These are phyloP conservation scores for Phoenicopterus ruber DNA, from an alignment of 2,113 vertebrate genomes.

Conservation along the genomic window DNA sequence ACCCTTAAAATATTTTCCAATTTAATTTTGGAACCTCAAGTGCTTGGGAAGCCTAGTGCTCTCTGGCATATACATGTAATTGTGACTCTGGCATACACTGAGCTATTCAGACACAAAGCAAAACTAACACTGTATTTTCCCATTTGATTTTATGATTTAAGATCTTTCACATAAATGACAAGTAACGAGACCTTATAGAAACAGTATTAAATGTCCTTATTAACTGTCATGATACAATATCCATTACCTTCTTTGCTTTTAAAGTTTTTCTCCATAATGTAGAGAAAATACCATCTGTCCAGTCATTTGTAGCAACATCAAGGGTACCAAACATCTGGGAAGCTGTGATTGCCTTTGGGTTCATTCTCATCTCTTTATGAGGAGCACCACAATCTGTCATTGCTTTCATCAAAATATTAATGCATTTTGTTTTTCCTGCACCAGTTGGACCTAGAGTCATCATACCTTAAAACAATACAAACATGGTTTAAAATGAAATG, in stretches of 20 bases:
- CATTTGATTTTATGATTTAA: neutral
- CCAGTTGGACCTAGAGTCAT: slow-evolving; percentile 84
- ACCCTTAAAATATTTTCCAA: neutral
- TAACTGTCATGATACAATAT: neutral
- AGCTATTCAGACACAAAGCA: neutral
- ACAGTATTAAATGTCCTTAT: neutral
- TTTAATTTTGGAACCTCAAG: neutral
- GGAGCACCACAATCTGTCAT: slow-evolving; percentile 81
- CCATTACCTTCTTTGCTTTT: slow-evolving; percentile 81
- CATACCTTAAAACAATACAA: slow-evolving; percentile 72
- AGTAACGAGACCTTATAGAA: neutral
- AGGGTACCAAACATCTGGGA: slow-evolving; percentile 87
- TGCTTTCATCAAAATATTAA: slow-evolving; percentile 83
- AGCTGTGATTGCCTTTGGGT: slow-evolving; percentile 86
- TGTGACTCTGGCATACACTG: neutral
- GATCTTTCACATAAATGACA: neutral
- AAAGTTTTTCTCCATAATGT: slow-evolving; percentile 87
- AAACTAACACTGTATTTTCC: neutral
- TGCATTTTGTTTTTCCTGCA: slow-evolving; percentile 82
- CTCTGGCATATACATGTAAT: neutral
- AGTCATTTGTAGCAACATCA: slow-evolving; percentile 87
- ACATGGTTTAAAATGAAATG: slow-evolving; percentile 33
- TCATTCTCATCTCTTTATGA: slow-evolving; percentile 89
- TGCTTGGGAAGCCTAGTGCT: neutral
- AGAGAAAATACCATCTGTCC: slow-evolving; percentile 88